Conservation (phyloP, 2,888 invertebrate genomes). For the Bembecia ichneumoniformis region DNA sequence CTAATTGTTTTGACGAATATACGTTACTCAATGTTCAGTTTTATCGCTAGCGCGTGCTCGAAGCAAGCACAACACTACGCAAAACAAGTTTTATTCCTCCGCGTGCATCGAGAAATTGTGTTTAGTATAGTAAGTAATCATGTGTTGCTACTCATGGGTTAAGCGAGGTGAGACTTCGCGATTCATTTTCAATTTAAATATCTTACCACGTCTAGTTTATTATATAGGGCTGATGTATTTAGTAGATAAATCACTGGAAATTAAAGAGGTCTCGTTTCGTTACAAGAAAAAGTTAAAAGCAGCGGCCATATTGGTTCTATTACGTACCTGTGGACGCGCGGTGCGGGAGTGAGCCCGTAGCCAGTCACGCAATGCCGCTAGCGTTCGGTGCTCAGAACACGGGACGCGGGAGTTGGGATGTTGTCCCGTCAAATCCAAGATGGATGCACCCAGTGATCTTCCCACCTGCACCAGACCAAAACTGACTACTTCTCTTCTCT, state of each 20-base stretch:
- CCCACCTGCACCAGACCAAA: slow-evolving; percentile 76
- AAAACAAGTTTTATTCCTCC: too few relatives aligned
- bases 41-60: too few relatives aligned
- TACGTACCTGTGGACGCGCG: slow-evolving; percentile 49
- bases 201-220: slow-evolving; percentile 41
- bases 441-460: slow-evolving; percentile 84
- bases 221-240: slow-evolving; percentile 41
- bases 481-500: not conserved
- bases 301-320: not conserved
- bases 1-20: too few relatives aligned
- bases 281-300: too few relatives aligned
- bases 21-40: too few relatives aligned
- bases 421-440: slow-evolving; percentile 84
- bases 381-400: slow-evolving; percentile 83
- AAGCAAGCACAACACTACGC: too few relatives aligned
- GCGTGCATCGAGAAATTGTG: too few relatives aligned
- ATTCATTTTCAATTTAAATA: slow-evolving; percentile 31
- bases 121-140: too few relatives aligned
- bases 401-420: slow-evolving; percentile 87
- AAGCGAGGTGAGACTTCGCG: slow-evolving; percentile 28
- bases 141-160: too few relatives aligned
- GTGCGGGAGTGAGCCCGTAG: slow-evolving; percentile 61
- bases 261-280: slow-evolving; percentile 30
- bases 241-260: slow-evolving; percentile 62
- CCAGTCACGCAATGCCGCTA: slow-evolving; percentile 78